A percentile compares a stretch with the other conserved stretches of the same genome.
These are phyloP conservation scores for Isurus oxyrinchus DNA, from an alignment of 2,113 vertebrate genomes.

Conservation along the genomic window DNA sequence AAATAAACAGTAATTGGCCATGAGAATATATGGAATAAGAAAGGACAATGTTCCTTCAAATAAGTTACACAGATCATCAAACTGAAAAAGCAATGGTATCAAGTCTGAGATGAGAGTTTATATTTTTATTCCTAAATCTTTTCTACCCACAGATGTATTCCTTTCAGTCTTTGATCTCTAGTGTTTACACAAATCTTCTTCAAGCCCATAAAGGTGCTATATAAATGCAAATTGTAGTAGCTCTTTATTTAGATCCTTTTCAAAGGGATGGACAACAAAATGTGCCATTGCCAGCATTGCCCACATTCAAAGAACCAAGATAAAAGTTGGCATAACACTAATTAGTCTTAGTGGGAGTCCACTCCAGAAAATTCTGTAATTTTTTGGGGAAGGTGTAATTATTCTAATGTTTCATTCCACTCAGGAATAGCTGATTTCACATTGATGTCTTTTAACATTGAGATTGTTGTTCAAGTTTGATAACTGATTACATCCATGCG, in stretches of 20 bases:
- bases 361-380: background rate
- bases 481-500: background rate
- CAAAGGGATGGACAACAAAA: too few species aligned
- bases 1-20: background rate
- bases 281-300: too few species aligned
- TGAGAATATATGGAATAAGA: background rate
- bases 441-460: background rate
- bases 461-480: background rate
- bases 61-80: background rate
- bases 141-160: too few species aligned
- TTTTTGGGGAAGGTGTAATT: background rate
- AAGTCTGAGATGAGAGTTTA: background rate
- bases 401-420: background rate
- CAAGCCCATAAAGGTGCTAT: too few species aligned
- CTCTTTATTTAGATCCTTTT: background rate
- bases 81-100: background rate
- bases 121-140: too few species aligned
- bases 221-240: background rate
- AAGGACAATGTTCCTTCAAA: background rate
- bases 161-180: too few species aligned
- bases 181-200: too few species aligned
- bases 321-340: background rate
- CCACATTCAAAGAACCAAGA: too few species aligned
- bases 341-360: background rate
- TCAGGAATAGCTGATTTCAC: background rate